Base-by-base conservation (phyloP, 2,797 vertebrate species). In the Synaphobranchus kaupii region DNA sequence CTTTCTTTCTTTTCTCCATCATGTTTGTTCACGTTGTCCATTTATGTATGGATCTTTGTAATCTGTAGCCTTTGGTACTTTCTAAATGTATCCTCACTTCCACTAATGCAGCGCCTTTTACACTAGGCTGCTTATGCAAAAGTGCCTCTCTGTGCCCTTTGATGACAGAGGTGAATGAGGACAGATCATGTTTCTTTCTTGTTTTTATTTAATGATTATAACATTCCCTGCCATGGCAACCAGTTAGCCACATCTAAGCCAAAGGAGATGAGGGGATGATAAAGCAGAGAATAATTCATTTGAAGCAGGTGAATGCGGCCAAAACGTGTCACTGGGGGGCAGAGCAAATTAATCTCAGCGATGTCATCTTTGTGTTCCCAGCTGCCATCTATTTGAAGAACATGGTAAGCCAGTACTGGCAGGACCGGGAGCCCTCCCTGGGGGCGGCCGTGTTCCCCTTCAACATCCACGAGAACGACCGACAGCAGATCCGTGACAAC, bases 381-480 rank as follows among this genome's bases (percentile, higher is more conserved):
- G 98, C 98, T 90, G 98, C 98, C 85, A 99, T 99, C 94, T 99
- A 99, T 94, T 93, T 99, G 95, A 99, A 99, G 96, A 99, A 99
- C 94, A 99, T 99, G 98, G 97, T 99, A 91, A 97, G 97, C 8
- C 98, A 99, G 93, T 99, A 99, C 93, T 99, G 98, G 98, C 98
- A 98, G 0, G 98, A 99, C 90, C 94, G 98, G 63, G 98, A 99
- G 60, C 98, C 98, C 0, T 96, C 96, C 28, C 93, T 96, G 0
- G 98, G 98, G 0, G 97, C 98, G 92, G 96, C 96, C 0, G 81
- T 98, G 15, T 99, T 99, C 88, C 98, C 98, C 0, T 99, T 99
- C 93, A 99, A 99, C 92, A 99, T 99, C 91, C 98, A 99, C 0
- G 98, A 99, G 92, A 99, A 99, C 0, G 98, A 99, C 93, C 96